Evolutionary conservation across 2,888 invertebrate species (phyloP), one percentile per base, ranked within the genome.

Genomic region (Saturnia japonica): DNA sequence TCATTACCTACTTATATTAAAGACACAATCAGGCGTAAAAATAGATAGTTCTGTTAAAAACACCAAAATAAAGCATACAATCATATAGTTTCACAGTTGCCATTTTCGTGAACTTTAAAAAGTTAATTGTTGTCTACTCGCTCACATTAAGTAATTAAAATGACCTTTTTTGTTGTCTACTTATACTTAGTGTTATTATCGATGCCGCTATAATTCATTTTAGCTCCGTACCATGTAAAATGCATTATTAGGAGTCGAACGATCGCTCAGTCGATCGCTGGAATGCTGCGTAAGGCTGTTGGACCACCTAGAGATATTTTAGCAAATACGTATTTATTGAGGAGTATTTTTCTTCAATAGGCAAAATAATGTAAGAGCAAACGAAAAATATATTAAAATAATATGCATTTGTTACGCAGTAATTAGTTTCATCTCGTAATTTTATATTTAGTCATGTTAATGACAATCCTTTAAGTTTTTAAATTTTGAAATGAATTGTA

Each of bases 171-270:
- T 7, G 8, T 51, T n/a, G 19, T 51, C 51, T 51, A 51, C 51
- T 51, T 51, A 51, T n/a, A 6, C 4, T 16, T 51, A n/a, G 19
- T 19, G n/a, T 51, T n/a, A 57, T 42, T 34, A 47, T 43, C 34
- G 62, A 47, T 64, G 19, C n/a, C 28, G 22, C 28, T 47, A 57
- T 69, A 69, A 69, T 47, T 66, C 40, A 69, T 69, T 47, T 69
- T 69, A 64, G 62, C 42, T 69, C 47, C 64, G 57, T 51, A 54
- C 73, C 74, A 76, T 74, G 72, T 75, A 76, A 77, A 75, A 74
- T 75, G 71, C 71, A 71, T 70, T 68, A 74, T 74, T 76, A 75
- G 72, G 76, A 75, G 74, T 73, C 72, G 71, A 67, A 70, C 71
- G 72, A 74, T 74, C 75, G 73, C 70, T 74, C 70, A 70, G 73